Conservation (phyloP, 2,113 vertebrate genomes). For the Nesoenas mayeri region DNA sequence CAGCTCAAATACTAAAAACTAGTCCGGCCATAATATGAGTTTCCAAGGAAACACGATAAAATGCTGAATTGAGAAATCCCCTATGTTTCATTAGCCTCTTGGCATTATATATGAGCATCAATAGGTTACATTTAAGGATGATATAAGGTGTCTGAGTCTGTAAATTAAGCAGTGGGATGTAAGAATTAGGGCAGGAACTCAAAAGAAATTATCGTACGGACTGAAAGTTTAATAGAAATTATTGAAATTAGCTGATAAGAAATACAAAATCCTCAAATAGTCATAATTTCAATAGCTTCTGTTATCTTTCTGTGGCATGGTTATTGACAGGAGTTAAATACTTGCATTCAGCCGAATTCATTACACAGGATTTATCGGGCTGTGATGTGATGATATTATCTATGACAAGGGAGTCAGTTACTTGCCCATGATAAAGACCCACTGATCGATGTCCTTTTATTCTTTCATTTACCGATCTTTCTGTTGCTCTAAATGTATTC, state of each 20-base stretch:
- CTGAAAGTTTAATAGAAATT: background rate
- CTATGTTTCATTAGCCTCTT: background rate
- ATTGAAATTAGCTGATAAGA: background rate
- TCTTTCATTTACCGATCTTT: background rate
- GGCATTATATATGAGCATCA: background rate
- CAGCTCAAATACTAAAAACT: background rate
- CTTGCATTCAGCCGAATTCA: background rate
- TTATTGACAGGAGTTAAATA: conserved; percentile 28
- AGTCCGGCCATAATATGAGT: background rate
- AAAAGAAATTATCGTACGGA: background rate
- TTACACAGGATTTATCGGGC: conserved; percentile 11
- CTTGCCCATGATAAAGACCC: conserved; percentile 14
- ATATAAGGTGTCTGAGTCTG: background rate
- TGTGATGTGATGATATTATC: background rate
- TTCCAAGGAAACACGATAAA: background rate
- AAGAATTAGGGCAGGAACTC: background rate
- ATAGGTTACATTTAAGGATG: background rate
- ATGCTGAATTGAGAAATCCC: background rate
- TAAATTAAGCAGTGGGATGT: background rate
- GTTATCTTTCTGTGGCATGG: background rate
- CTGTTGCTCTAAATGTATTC: background rate
- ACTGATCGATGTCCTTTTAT: background rate
- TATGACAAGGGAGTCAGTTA: conserved; percentile 21
- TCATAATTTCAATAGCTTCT: background rate
- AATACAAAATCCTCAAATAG: background rate